Evolutionary conservation across 2,888 invertebrate species (phyloP).

Genomic region (Merodon equestris): DNA sequence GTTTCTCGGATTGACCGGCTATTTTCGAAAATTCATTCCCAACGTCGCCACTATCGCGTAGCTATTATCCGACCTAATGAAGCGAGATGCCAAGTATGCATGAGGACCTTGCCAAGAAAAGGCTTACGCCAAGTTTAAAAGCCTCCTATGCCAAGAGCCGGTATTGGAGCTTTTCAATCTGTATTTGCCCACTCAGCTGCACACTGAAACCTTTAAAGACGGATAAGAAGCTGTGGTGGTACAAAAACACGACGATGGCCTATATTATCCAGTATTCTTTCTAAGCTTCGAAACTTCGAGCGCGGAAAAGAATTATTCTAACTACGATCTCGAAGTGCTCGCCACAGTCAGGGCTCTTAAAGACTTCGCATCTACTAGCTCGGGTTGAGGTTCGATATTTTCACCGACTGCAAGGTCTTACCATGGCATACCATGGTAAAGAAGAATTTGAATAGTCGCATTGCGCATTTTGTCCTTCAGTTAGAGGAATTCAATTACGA

Average conservation of each 20-base stretch:
- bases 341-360: slow-evolving; percentile 69
- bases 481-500: slow-evolving; percentile 21
- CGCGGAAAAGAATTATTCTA: slow-evolving; percentile 71
- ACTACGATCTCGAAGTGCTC: slow-evolving; percentile 64
- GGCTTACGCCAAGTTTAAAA: slow-evolving; percentile 27
- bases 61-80: slow-evolving; percentile 52
- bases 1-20: slow-evolving; percentile 22
- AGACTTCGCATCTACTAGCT: slow-evolving; percentile 27
- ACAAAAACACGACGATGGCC: slow-evolving; percentile 23
- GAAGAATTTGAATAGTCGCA: slow-evolving; percentile 67
- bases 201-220: slow-evolving; percentile 63
- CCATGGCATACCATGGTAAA: slow-evolving; percentile 52
- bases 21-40: slow-evolving; percentile 53
- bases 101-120: too few species aligned
- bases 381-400: slow-evolving; percentile 32
- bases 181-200: slow-evolving; percentile 62
- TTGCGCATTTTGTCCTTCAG: slow-evolving; percentile 72
- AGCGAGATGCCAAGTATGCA: too few species aligned
- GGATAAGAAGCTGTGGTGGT: slow-evolving; percentile 17
- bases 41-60: slow-evolving; percentile 53
- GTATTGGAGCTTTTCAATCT: too few species aligned
- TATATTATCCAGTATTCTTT: too few species aligned
- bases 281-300: slow-evolving; percentile 69
- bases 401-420: slow-evolving; percentile 68
- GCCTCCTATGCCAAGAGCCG: too few species aligned